Evolutionary conservation across 2,797 vertebrate species (phyloP), one percentile per base, ranked within the genome.

Genomic region (Scleropages formosus): DNA sequence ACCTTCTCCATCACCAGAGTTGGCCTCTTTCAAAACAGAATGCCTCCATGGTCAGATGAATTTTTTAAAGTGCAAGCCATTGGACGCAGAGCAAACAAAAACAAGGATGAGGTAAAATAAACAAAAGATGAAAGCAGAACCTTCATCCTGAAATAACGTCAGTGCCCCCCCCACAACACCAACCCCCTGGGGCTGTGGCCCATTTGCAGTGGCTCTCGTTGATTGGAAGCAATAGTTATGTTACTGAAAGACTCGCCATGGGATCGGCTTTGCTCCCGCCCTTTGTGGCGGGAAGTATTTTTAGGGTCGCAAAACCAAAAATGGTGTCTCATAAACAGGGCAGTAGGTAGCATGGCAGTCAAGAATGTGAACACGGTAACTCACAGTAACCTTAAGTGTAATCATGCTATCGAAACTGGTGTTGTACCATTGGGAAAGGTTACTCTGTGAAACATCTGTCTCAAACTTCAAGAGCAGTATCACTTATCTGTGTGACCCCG

Each of bases 1-100:
- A 85, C 79, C 83, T 75, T 73, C 0, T 0, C 24, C 75, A 78
- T 65, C 79, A 53, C 74, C 61, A 80, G 70, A 71, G 11, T 47
- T 47, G 16, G 51, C 64, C 9, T 69, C 67, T 65, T 74, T 53
- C 75, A 72, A 16, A 39, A 22, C 39, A 31, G 49, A 72, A 58
- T 20, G n/a, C 22, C 27, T 24, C 22, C 62, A 31, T 51, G 63
- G 76, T 46, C 56, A 39, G 75, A 80, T 74, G 46, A 58, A 73
- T 64, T 44, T 60, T 74, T 72, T 70, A 58, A 78, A 61, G 58
- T 77, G 72, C 20, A 22, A 63, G 51, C 44, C 72, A 71, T 56
- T 70, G 71, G 74, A 64, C 7, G 49, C 61, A 44, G 22, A 68
- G 76, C 60, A 78, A 66, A 78, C 20, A 72, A 8, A 49, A 15